phyloP scores from a whole-genome alignment of 2,113 vertebrate genomes.

The Poeciliopsis occidentalis region DNA sequence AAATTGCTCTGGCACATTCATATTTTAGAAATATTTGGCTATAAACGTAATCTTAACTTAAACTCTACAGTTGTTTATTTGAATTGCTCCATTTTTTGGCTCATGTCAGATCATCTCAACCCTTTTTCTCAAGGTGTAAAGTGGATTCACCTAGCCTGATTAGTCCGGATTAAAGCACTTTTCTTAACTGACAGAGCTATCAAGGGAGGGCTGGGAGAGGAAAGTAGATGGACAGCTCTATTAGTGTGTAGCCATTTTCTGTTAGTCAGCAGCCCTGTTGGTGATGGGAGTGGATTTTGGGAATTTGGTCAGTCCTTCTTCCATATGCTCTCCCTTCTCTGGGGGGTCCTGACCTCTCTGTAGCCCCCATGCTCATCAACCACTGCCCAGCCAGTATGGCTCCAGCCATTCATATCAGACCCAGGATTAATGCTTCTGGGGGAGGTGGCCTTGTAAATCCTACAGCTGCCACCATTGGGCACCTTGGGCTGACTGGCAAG shows the following conservation, averaged over 20 bases:
- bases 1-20: background rate
- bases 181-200: constrained; percentile 59
- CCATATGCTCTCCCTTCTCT: constrained; percentile 68
- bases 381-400: constrained; percentile 73
- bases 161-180: constrained; percentile 74
- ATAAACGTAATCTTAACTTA: background rate
- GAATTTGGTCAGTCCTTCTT: constrained; percentile 65
- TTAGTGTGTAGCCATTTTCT: constrained; percentile 52
- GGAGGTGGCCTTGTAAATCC: constrained; percentile 77
- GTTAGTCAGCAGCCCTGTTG: constrained; percentile 41
- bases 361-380: constrained; percentile 65
- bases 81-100: background rate
- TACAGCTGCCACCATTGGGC: constrained; percentile 67
- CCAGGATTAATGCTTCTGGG: constrained; percentile 76
- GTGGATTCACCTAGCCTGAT: constrained; percentile 45
- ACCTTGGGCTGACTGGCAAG: constrained; percentile 58
- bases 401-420: constrained; percentile 74
- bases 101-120: background rate
- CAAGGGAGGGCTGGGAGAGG: constrained; percentile 33
- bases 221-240: constrained; percentile 58
- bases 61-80: background rate
- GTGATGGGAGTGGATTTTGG: constrained; percentile 60
- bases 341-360: constrained; percentile 69
- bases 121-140: constrained; percentile 14
- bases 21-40: background rate